Evolutionary conservation across 2,888 invertebrate species (phyloP).

Genomic region (Dasypolia templi): DNA sequence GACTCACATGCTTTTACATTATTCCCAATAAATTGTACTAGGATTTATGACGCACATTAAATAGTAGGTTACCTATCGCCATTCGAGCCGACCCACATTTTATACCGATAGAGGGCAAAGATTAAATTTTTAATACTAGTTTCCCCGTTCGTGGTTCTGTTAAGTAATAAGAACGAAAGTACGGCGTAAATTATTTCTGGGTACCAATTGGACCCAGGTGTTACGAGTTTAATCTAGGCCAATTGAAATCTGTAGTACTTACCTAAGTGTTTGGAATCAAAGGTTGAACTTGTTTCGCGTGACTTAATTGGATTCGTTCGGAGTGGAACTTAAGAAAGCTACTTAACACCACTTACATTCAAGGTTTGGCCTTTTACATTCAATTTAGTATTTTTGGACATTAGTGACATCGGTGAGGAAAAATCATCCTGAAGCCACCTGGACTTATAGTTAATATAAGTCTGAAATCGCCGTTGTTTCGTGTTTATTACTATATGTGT

Average conservation of each 20-base stretch:
- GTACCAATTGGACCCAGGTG: constrained; percentile 41
- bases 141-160: constrained; percentile 23
- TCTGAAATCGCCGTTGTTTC: neutral
- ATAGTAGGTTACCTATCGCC: constrained; percentile 46
- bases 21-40: constrained; percentile 52
- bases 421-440: neutral
- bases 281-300: constrained; percentile 19
- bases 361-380: neutral
- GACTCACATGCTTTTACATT: constrained; percentile 41
- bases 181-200: constrained; percentile 41
- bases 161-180: constrained; percentile 37
- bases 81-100: constrained; percentile 50
- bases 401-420: neutral
- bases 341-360: neutral
- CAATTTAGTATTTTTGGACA: neutral
- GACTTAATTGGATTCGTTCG: constrained; percentile 16
- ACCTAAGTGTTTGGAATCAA: constrained; percentile 24
- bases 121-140: constrained; percentile 53
- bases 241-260: constrained; percentile 42
- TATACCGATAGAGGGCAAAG: constrained; percentile 24
- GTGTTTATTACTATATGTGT: too few species aligned
- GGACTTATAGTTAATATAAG: neutral
- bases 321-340: neutral
- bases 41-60: constrained; percentile 54
- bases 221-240: constrained; percentile 42